Evolutionary conservation across 2,888 invertebrate species (phyloP).

Genomic region (Macroteleia sp.): DNA sequence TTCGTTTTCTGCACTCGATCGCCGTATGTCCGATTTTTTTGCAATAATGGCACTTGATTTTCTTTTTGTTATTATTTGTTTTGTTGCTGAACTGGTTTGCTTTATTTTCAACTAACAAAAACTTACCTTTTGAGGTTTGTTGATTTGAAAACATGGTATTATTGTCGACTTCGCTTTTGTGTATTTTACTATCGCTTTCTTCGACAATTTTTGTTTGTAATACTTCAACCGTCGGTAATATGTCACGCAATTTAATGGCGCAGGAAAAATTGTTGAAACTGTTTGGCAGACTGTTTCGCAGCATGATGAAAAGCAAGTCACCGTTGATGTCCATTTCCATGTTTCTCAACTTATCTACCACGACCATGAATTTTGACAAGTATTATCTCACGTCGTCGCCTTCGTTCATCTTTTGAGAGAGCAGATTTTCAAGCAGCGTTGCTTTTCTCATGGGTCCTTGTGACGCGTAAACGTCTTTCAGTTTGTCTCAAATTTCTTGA

Average conservation of each 20-base stretch:
- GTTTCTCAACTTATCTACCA: slow-evolving; percentile 1
- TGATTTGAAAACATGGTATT: too few relatives aligned
- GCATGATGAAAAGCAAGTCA: slow-evolving; percentile 15
- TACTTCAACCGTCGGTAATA: neutral
- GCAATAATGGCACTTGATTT: too few relatives aligned
- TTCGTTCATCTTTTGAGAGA: slow-evolving; percentile 43
- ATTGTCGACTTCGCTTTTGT: neutral
- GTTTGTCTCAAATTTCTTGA: neutral
- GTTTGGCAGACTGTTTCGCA: slow-evolving; percentile 24
- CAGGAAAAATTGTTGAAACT: neutral
- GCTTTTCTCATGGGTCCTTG: neutral
- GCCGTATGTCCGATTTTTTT: too few relatives aligned
- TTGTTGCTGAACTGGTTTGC: too few relatives aligned
- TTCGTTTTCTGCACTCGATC: too few relatives aligned
- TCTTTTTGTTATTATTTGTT: too few relatives aligned
- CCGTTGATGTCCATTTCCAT: slow-evolving; percentile 66
- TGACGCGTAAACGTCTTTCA: neutral
- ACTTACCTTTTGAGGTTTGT: neutral
- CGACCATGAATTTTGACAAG: slow-evolving; percentile 49
- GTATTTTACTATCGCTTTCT: neutral
- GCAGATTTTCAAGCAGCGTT: neutral
- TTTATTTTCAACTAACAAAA: neutral
- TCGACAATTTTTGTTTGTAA: slow-evolving; percentile 1
- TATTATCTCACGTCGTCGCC: slow-evolving; percentile 74
- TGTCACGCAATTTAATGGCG: neutral